Conservation (phyloP, 30 jellyfish, hydroid and myxozoan species). For the Catostylus mosaicus region DNA sequence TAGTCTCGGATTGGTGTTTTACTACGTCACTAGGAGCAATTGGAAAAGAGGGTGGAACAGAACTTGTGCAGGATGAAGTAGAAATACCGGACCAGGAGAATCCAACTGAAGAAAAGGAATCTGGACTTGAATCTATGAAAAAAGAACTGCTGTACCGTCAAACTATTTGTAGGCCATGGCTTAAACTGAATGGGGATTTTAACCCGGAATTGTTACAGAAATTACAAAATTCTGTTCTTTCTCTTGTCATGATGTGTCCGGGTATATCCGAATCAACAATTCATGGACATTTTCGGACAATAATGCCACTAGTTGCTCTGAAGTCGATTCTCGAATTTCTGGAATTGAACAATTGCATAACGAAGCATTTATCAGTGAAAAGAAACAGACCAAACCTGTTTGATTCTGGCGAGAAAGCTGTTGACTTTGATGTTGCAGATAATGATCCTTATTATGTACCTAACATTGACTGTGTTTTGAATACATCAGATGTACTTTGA, state of each 20-base stretch:
- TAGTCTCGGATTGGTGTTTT: slow-evolving; percentile 37
- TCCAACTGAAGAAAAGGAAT: background rate
- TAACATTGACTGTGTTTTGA: slow-evolving; percentile 36
- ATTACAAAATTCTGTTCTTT: slow-evolving; percentile 69
- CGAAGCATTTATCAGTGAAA: slow-evolving; percentile 49
- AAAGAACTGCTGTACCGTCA: slow-evolving; percentile 4
- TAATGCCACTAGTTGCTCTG: slow-evolving; percentile 48
- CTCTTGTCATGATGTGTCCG: slow-evolving; percentile 73
- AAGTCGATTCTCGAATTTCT: slow-evolving; percentile 38
- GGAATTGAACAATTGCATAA: slow-evolving; percentile 65
- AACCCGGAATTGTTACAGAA: slow-evolving; percentile 48
- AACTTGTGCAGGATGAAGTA: background rate
- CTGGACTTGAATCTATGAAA: background rate
- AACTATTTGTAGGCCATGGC: slow-evolving; percentile 74
- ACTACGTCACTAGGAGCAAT: background rate
- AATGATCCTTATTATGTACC: slow-evolving; percentile 51
- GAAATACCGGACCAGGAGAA: background rate
- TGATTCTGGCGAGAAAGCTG: slow-evolving; percentile 14
- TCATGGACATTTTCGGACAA: slow-evolving; percentile 46
- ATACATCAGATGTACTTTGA: slow-evolving; percentile 3
- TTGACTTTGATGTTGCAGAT: background rate
- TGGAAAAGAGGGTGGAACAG: background rate
- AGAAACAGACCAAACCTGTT: slow-evolving; percentile 19
- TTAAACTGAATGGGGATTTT: slow-evolving; percentile 69
- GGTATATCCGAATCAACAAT: slow-evolving; percentile 66